Percentiles rank a stretch among this genome's conserved stretches.
phyloP scores from a whole-genome alignment of 2,888 invertebrate species.

The Limnephilus auricula region DNA sequence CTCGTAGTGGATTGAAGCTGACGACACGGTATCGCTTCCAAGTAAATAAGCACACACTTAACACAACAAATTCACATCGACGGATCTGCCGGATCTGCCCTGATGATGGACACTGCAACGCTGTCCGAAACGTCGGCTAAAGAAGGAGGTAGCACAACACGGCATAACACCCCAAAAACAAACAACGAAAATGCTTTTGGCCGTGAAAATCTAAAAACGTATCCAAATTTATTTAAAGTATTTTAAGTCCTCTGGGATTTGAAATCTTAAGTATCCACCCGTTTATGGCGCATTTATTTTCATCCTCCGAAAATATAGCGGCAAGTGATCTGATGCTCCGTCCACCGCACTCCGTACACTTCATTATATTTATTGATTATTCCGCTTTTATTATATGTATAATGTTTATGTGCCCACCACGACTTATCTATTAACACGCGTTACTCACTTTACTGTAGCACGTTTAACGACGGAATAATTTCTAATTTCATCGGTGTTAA shows the following conservation, averaged over 20 bases:
- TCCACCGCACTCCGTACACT: neutral
- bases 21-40: no score
- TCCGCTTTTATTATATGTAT: constrained; percentile 14
- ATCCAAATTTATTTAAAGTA: neutral
- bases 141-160: no score
- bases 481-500: neutral
- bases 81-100: no score
- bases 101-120: no score
- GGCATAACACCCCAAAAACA: no score
- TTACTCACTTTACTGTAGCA: neutral
- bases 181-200: no score
- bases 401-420: constrained; percentile 10
- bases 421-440: constrained; percentile 45
- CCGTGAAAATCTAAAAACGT: no score
- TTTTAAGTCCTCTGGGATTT: neutral
- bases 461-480: neutral
- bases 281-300: constrained; percentile 5
- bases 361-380: constrained; percentile 30
- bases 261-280: neutral
- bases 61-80: no score
- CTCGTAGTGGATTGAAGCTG: no score
- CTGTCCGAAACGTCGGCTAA: no score
- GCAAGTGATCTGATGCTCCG: constrained; percentile 17
- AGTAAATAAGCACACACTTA: no score
- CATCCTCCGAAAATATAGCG: neutral